phyloP scores from a whole-genome alignment of 2,113 vertebrate genomes.

The Pandion haliaetus region DNA sequence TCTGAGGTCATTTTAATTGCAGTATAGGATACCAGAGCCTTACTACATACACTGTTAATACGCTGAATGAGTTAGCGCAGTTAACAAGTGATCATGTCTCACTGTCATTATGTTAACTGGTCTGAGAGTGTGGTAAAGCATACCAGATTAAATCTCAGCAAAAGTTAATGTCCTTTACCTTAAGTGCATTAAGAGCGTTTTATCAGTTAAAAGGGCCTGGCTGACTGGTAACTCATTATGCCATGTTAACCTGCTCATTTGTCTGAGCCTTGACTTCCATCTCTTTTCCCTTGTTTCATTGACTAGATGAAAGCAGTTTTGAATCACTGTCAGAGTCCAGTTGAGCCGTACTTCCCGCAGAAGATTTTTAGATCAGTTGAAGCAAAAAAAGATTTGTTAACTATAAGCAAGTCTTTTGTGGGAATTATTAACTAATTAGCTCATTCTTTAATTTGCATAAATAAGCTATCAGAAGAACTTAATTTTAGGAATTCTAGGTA shows the following conservation, averaged over 20 bases:
- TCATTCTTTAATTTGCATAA: background rate
- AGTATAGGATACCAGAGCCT: background rate
- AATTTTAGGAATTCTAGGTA: background rate
- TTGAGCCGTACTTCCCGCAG: background rate
- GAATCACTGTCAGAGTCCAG: background rate
- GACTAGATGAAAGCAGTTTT: background rate
- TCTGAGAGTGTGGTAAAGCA: background rate
- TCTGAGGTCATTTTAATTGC: background rate
- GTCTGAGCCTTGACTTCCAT: background rate
- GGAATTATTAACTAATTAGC: background rate
- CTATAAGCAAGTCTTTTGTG: background rate
- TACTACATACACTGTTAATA: background rate
- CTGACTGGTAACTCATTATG: background rate
- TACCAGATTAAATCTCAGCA: background rate
- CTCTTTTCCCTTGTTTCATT: background rate
- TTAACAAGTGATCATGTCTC: background rate
- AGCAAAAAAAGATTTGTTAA: background rate
- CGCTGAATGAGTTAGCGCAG: background rate
- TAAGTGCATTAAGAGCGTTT: background rate
- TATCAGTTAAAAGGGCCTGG: background rate
- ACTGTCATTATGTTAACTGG: background rate
- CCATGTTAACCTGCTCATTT: background rate
- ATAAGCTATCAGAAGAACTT: background rate
- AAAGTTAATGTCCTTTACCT: background rate
- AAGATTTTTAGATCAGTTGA: background rate